Conservation (phyloP, 2,888 invertebrate genomes). For the Micoletzkya japonica region DNA sequence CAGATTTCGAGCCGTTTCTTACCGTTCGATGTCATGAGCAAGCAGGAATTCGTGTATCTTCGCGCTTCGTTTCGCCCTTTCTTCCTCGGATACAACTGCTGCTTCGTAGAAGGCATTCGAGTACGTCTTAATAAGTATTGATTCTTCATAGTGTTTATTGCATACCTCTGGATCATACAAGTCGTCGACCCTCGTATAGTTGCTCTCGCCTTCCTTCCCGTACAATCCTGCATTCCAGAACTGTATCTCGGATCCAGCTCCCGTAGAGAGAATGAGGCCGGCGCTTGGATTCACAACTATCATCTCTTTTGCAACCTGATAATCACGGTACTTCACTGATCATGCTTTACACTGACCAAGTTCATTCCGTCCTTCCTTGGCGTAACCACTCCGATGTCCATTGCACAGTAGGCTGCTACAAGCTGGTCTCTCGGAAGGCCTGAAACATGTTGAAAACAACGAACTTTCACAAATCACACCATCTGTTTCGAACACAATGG, state of each 20-base stretch:
- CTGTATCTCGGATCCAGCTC: slow-evolving; percentile 63
- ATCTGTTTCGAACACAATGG: slow-evolving; percentile 62
- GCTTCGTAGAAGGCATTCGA: slow-evolving; percentile 57
- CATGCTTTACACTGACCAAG: slow-evolving; percentile 36
- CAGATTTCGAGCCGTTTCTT: too few species aligned
- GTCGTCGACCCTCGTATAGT: slow-evolving; percentile 59
- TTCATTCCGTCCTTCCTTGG: slow-evolving; percentile 64
- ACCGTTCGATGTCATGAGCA: slow-evolving; percentile 61
- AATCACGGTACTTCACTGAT: background rate
- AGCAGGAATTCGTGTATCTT: slow-evolving; percentile 60
- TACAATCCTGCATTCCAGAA: slow-evolving; percentile 61
- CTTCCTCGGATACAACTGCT: slow-evolving; percentile 49
- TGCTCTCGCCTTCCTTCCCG: slow-evolving; percentile 53
- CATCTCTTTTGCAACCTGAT: slow-evolving; percentile 62
- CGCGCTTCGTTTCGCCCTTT: slow-evolving; percentile 49
- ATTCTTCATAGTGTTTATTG: background rate
- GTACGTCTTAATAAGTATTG: slow-evolving; percentile 37
- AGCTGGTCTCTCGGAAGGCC: slow-evolving; percentile 56
- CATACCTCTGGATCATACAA: slow-evolving; percentile 53
- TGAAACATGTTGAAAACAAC: slow-evolving; percentile 3
- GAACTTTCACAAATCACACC: slow-evolving; percentile 32
- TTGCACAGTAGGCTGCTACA: slow-evolving; percentile 63
- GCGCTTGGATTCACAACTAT: slow-evolving; percentile 61
- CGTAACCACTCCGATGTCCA: slow-evolving; percentile 64
- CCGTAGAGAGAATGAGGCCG: slow-evolving; percentile 60